Percentiles rank a stretch among this genome's conserved stretches.
These are phyloP conservation scores for Balanococcus diminutus DNA, from an alignment of 2,888 invertebrate species.

Conservation along the genomic window DNA sequence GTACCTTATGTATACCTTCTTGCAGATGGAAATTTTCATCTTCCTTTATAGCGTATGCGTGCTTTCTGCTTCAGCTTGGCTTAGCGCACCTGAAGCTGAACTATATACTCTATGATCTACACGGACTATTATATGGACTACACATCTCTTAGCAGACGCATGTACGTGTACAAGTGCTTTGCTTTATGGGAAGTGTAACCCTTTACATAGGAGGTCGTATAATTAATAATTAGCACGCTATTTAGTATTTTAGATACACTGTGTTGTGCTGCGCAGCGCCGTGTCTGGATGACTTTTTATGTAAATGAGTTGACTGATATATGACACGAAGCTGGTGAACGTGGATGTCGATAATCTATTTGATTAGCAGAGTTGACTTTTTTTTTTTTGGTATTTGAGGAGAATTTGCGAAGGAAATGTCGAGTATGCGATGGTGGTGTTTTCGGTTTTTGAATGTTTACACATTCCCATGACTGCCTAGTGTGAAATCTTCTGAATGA, in stretches of 20 bases:
- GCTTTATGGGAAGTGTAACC: neutral
- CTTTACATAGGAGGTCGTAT: neutral
- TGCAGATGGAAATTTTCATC: conserved; percentile 3
- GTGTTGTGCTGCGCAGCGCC: neutral
- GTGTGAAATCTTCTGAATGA: no score
- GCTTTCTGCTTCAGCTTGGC: no score
- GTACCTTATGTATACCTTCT: no score
- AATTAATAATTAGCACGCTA: conserved; percentile 11
- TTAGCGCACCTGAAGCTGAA: neutral
- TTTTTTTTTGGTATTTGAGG: no score
- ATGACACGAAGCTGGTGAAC: no score
- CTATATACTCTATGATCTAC: neutral
- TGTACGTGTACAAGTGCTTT: neutral
- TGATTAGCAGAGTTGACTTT: no score
- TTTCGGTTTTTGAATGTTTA: no score
- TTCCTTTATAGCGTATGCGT: neutral
- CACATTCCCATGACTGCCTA: no score
- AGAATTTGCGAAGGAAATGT: no score
- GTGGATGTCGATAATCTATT: no score
- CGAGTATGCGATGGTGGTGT: no score
- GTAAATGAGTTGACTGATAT: no score
- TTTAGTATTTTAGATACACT: neutral
- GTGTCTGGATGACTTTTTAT: neutral
- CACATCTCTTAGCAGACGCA: neutral
- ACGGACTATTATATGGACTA: neutral